Conservation (phyloP, 2,888 invertebrate species). For the Agonopterix alstromeriana region DNA sequence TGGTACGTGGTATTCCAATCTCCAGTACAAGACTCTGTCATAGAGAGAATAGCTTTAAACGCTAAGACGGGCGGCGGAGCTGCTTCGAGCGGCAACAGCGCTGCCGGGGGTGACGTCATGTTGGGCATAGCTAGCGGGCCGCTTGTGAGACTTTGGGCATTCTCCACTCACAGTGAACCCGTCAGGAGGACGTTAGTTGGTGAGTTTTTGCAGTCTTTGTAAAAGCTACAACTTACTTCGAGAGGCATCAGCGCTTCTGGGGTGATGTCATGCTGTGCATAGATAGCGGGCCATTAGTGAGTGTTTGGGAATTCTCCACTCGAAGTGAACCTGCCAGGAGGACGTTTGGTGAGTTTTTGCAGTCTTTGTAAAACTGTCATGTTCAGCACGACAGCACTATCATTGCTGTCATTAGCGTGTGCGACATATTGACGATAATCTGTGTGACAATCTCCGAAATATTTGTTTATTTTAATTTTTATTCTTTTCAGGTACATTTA, state of each 20-base stretch:
- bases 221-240: slow-evolving; percentile 12
- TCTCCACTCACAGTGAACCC: slow-evolving; percentile 69
- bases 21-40: slow-evolving; percentile 90
- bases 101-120: slow-evolving; percentile 66
- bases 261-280: slow-evolving; percentile 68
- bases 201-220: slow-evolving; percentile 23
- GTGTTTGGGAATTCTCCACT: slow-evolving; percentile 69
- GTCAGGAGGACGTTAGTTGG: slow-evolving; percentile 66
- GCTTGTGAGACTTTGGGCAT: slow-evolving; percentile 65
- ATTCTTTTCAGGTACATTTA: slow-evolving; percentile 84
- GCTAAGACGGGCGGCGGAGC: slow-evolving; percentile 68
- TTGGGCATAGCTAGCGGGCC: slow-evolving; percentile 66
- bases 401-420: no score
- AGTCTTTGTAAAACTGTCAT: slow-evolving; percentile 36
- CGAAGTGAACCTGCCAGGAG: slow-evolving; percentile 67
- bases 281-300: slow-evolving; percentile 62
- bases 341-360: slow-evolving; percentile 51
- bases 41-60: slow-evolving; percentile 95
- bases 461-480: background rate
- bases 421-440: no score
- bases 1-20: slow-evolving; percentile 98
- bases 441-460: no score
- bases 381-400: no score
- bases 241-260: slow-evolving; percentile 51
- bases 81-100: slow-evolving; percentile 46